Evolutionary conservation across 2,888 invertebrate species (phyloP).

Genomic region (Scrobipalpa atriplicella): DNA sequence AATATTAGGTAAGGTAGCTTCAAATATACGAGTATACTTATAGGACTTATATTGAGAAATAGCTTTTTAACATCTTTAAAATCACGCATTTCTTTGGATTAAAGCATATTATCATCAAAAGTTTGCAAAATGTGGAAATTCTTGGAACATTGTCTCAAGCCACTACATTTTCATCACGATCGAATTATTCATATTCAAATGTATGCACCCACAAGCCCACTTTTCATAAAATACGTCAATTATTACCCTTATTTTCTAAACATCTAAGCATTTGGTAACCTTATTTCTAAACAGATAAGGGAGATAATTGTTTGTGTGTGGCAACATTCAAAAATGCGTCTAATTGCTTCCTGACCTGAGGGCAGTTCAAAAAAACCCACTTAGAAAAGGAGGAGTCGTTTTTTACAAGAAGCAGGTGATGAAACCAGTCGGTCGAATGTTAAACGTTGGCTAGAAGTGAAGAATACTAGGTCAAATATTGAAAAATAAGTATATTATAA

Average conservation of each 20-base stretch:
- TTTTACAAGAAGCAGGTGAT: conserved; percentile 41
- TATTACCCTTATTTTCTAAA: conserved; percentile 1
- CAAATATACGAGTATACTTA: too few relatives aligned
- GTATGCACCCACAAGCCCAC: conserved; percentile 18
- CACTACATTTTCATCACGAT: too few relatives aligned
- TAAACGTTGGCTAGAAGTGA: neutral
- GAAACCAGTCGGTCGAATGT: conserved; percentile 36
- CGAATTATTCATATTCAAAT: neutral
- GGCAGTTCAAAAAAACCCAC: conserved; percentile 41
- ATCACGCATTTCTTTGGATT: too few relatives aligned
- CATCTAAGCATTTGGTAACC: conserved; percentile 15
- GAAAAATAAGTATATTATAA: neutral
- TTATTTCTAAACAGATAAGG: conserved; percentile 14
- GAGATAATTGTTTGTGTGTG: conserved; percentile 4
- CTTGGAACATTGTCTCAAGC: too few relatives aligned
- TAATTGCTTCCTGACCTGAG: conserved; percentile 44
- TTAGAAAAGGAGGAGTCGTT: conserved; percentile 36
- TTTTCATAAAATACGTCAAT: conserved; percentile 9
- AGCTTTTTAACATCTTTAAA: too few relatives aligned
- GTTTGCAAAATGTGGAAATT: too few relatives aligned
- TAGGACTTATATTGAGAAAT: too few relatives aligned
- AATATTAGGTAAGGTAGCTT: neutral
- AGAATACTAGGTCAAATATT: neutral
- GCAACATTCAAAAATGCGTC: conserved; percentile 13
- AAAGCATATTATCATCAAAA: too few relatives aligned